Base-by-base conservation (phyloP, 2,113 vertebrate genomes). In the Chionomys nivalis region DNA sequence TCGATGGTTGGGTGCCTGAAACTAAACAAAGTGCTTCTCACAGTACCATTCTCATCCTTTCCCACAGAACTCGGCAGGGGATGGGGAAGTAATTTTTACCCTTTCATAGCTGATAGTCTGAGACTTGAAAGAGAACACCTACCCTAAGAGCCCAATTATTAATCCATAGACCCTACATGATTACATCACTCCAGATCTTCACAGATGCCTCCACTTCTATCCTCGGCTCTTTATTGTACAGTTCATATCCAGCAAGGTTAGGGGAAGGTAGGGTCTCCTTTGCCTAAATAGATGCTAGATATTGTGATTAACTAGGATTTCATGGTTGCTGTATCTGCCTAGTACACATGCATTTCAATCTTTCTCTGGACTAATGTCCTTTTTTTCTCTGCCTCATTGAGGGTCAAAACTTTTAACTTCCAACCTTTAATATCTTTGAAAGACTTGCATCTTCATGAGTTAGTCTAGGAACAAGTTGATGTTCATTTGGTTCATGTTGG, bases 11-110 rank as follows among this genome's bases (percentile, higher is more conserved):
- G 33, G 23, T 13, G 1, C 94, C 83, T 42, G 68, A 81, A 68
- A 87, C 72, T 47, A 47, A 86, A 89, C 76, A 94, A 82, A 94
- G 16, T 49, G 28, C 14, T 55, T 63, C 94, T 96, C 81, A 24
- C 31, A 68, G 16, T 12, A 6, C 63, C 66, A 33, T 23, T 72
- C 36, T 87, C 65, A 36, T 61, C 61, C 36, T 95, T 81, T 58
- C 8, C 70, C 12, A n/a, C 73, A 92, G 39, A 81, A 49, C 26
- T 1, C 8, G 87, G 52, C 47, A 55, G 55, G 55, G 55, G 16
- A 87, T 23, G 28, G 52, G 87, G 16, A 47, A 65, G 47, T 14
- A 31, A 12, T 44, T 68, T 86, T 90, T 63, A 31, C 47, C 58
- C 39, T 78, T 87, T 73, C 33, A 23, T 23, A 68, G 10, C 72